Percentiles rank a stretch among this genome's conserved stretches.
Evolutionary conservation across 2,113 vertebrate species (phyloP).

Genomic region (Prunella fulvescens): DNA sequence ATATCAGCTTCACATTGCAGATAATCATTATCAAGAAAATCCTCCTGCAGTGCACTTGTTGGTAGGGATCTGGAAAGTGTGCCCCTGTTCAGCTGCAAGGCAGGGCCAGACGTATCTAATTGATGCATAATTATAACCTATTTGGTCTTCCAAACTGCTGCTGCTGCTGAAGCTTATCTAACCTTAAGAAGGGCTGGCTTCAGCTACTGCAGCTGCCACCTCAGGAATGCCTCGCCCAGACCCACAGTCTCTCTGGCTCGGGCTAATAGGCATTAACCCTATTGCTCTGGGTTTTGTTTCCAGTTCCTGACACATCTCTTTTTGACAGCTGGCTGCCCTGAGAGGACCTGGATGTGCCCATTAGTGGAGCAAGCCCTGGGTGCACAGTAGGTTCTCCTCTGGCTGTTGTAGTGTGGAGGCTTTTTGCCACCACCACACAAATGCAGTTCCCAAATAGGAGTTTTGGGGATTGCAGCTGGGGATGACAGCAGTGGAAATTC

Average conservation of each 20-base stretch:
- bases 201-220: neutral
- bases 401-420: neutral
- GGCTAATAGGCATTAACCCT: neutral
- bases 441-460: neutral
- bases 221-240: neutral
- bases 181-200: neutral
- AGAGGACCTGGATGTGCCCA: neutral
- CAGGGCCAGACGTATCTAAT: neutral
- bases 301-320: rapidly evolving
- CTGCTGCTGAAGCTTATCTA: neutral
- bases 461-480: neutral
- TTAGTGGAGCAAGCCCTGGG: rapidly evolving
- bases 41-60: neutral
- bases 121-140: neutral
- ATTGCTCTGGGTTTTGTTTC: neutral
- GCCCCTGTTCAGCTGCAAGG: neutral
- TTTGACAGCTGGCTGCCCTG: neutral
- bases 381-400: neutral
- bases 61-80: neutral
- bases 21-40: neutral
- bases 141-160: neutral
- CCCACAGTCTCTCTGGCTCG: neutral
- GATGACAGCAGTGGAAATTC: neutral
- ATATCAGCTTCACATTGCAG: neutral
- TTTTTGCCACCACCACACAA: neutral